Base-by-base conservation (phyloP, 1,140 invertebrate species). In the Drosophila oshimai region DNA sequence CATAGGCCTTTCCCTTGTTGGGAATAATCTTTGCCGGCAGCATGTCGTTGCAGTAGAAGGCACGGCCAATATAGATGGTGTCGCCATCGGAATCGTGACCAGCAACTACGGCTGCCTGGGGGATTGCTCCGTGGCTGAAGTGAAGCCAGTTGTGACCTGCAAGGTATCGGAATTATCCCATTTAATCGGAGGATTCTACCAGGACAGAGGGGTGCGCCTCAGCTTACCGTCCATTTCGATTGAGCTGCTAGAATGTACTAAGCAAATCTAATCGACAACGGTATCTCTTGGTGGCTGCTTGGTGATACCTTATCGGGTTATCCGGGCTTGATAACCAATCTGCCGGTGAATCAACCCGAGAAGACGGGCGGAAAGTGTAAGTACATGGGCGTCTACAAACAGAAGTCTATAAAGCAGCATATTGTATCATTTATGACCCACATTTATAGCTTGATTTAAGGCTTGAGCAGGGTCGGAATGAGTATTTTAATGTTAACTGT, bases 11-110 rank as follows among this genome's bases (percentile, higher is more conserved):
- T 44, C 81, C 73, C 74, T 90, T 90, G 44, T 81, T 76, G 1
- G 95, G 95, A 20, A 95, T 94, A 4, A 96, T 92, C 91, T 96
- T 96, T 0, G 95, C 95, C 9, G 96, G 95, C 7, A 96, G 67
- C 75, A 95, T 92, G 76, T 96, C 95, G 1, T 95, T 95, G 50
- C 94, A 92, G 80, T 96, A 94, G 36, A 91, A 93, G 1, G 94
- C 94, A 47, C 96, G 92, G 1, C 96, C 96, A 3, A 96, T 94
- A 76, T 93, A 96, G 46, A 97, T 95, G 29, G 93, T 91, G 1
- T 92, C 92, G n/a, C 95, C 95, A 75, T 96, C 95, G 4, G 90
- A 74, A 74, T 97, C 96, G 3, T 92, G 91, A 4, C 96, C 96
- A 6, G 94, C 96, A 1, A 89, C 74, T 4, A 97, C 92, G 4